Evolutionary conservation across 2,888 invertebrate species (phyloP), one percentile per base, ranked within the genome.

Genomic region (Cephus sareptanus): DNA sequence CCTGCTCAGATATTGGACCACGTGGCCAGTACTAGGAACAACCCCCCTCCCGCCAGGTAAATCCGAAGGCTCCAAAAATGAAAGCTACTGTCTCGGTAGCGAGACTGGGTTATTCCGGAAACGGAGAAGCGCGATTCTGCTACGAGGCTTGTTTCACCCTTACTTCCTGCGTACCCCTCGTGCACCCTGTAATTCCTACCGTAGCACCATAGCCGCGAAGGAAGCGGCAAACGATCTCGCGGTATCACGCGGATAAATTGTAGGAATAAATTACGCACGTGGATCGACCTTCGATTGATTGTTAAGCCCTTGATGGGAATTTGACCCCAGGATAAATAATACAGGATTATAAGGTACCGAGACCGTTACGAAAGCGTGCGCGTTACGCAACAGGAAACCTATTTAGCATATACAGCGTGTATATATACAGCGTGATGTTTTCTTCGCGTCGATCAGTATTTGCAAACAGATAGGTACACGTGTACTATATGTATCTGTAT

Each of bases 251-350:
- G 56, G 23, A 56, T 56, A 23, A 56, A 56, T 56, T 56, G 56
- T 23, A 82, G 86, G 83, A 87, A 87, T 86, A 86, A 87, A 85
- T 87, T 85, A 85, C 85, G 85, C 85, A 86, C 84, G 83, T 87
- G 85, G 82, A 85, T 86, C 89, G 89, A 85, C 89, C 90, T 89
- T 90, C 89, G 88, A 88, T 87, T 89, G 85, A 89, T 90, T 89
- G 90, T 89, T 90, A 89, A 89, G 89, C 89, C 89, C 88, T 89
- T 90, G 89, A 90, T 90, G 89, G 89, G 88, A 87, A 90, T 90
- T 90, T 88, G 87, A 88, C 88, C 90, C 87, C 80, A 84, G 87
- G 86, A 78, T 84, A 83, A 83, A 85, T 88, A 87, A 87, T 87
- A 89, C 87, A 84, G 85, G 87, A 87, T 88, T 86, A 86, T 80